phyloP scores from a whole-genome alignment of 2,888 invertebrate genomes.

The Dolomedes plantarius region DNA sequence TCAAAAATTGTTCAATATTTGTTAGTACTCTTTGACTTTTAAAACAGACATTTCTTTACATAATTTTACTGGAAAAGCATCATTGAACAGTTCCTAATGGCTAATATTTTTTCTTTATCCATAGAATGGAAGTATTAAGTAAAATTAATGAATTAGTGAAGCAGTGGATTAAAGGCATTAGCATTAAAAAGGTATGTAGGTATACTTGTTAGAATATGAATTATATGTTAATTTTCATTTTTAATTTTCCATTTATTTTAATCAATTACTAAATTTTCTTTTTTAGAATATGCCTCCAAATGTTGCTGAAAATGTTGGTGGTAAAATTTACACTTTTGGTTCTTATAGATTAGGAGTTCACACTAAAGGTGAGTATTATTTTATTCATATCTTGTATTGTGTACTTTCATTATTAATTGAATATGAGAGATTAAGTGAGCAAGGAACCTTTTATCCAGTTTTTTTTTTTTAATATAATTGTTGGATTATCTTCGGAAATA shows the following conservation, averaged over 20 bases:
- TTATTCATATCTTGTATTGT: not conserved
- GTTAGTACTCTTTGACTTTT: no score
- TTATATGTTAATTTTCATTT: not conserved
- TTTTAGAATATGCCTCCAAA: conserved; percentile 92
- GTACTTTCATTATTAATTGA: not conserved
- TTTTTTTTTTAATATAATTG: no score
- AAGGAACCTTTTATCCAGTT: no score
- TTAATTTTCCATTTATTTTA: no score
- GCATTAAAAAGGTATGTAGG: conserved; percentile 81
- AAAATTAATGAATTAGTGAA: conserved; percentile 93
- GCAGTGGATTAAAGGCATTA: conserved; percentile 94
- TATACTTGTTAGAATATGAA: no score
- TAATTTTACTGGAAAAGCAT: no score
- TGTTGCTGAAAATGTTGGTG: conserved; percentile 91
- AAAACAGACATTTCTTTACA: no score
- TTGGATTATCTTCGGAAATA: no score
- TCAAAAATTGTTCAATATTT: no score
- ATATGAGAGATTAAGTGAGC: no score
- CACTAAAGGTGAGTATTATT: conserved; percentile 84
- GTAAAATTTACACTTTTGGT: conserved; percentile 99
- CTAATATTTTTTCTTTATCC: conserved; percentile 65
- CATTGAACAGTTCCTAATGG: no score
- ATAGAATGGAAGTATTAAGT: conserved; percentile 81
- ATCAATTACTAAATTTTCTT: no score
- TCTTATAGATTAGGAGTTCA: conserved; percentile 94